Base-by-base conservation (phyloP, 2,113 vertebrate genomes). In the Halichoeres trimaculatus region DNA sequence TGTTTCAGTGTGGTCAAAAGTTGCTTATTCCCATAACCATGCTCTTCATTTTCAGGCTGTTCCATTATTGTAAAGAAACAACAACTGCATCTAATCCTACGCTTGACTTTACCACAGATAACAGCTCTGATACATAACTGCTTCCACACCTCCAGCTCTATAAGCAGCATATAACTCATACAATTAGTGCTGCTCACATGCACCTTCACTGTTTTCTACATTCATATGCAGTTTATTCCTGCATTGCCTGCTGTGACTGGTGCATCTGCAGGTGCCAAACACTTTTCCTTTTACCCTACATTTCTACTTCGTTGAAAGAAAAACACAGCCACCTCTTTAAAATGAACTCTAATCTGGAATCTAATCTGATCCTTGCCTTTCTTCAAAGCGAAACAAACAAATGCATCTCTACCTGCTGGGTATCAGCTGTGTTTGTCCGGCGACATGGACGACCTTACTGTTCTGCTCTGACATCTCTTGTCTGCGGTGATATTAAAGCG, bases 381-480 rank as follows among this genome's bases (percentile, higher is more conserved):
- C 62, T 80, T 81, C 2, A 16, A 68, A 9, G 10, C 47, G 40
- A 30, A 30, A 57, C 45, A 62, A 66, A 62, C 19, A 61, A 61
- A 40, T 1, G 59, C 36, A 4, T 67, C 23, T 57, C 34, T 70
- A 50, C 22, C 63, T 36, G 76, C 64, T 40, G 59, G 56, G 64
- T 54, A 70, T 80, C 76, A 76, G 76, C 63, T 74, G 77, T 24
- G 68, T 45, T n/a, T 24, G 56, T 73, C 66, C 56, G 0, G 20
- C 12, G 17, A 78, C 56, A 41, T 0, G 0, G 26, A 53, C 4
- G 62, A 72, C 55, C 77, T 78, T 4, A 34, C 70, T 65, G 70
- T 61, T 88, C 43, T 16, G 20, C 20, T 73, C 62, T 51, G 68
- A 83, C 78, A 61, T 58, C 40, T 65, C 43, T 0, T n/a, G 2